Conservation (phyloP, 1,140 invertebrate genomes). For the Apis cerana region DNA sequence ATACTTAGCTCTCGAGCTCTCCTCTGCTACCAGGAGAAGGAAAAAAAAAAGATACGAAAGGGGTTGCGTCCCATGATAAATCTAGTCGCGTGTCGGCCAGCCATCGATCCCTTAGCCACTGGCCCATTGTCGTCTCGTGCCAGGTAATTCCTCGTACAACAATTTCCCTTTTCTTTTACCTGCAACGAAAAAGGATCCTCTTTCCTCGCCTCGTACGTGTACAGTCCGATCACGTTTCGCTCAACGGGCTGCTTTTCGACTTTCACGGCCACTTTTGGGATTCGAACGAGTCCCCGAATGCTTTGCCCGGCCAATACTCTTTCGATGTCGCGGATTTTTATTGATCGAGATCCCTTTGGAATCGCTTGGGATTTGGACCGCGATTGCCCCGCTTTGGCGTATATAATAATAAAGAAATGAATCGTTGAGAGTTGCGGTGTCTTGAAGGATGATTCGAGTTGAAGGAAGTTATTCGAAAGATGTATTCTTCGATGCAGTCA, state of each 20-base stretch:
- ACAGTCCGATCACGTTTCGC: slow-evolving; percentile 46
- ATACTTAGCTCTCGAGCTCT: background rate
- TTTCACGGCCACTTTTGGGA: slow-evolving; percentile 27
- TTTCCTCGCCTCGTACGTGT: background rate
- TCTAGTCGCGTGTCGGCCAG: slow-evolving; percentile 3
- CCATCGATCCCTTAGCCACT: slow-evolving; percentile 16
- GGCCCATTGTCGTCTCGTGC: slow-evolving; percentile 7
- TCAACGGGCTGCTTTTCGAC: background rate
- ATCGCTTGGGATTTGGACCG: background rate
- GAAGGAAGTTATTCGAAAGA: background rate
- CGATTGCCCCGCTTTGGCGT: background rate
- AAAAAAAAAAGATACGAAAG: background rate
- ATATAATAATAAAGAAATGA: slow-evolving; percentile 34
- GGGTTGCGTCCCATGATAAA: background rate
- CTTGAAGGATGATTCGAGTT: background rate
- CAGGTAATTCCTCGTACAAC: slow-evolving; percentile 35
- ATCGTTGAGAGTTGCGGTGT: background rate
- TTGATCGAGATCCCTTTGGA: slow-evolving; percentile 19
- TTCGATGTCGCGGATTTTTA: background rate
- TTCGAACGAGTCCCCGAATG: slow-evolving; percentile 26
- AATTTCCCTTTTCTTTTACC: slow-evolving; percentile 13
- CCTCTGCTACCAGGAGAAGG: background rate
- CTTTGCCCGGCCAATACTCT: slow-evolving; percentile 31
- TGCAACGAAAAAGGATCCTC: no score
- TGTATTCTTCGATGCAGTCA: background rate